phyloP scores from a whole-genome alignment of 2,888 invertebrate genomes.

The Drosophila gaucha region DNA sequence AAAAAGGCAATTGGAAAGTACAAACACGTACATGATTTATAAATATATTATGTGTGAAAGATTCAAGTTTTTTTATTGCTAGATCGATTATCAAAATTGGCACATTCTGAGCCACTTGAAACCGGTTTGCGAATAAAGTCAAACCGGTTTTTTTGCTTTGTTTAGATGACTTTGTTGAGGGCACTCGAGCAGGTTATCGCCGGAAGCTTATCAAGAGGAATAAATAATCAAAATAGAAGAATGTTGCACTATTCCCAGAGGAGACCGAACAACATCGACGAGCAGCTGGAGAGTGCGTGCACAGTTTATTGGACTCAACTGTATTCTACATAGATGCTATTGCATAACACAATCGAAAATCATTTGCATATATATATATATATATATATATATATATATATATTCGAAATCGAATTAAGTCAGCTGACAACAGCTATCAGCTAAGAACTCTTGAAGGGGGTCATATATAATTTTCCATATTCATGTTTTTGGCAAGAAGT shows the following conservation, averaged over 20 bases:
- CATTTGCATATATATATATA: neutral
- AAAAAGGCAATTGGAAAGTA: slow-evolving; percentile 17
- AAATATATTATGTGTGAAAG: slow-evolving; percentile 48
- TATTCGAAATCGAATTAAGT: neutral
- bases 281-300: slow-evolving; percentile 51
- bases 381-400: neutral
- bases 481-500: neutral
- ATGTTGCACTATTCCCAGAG: slow-evolving; percentile 21
- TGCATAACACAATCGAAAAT: slow-evolving; percentile 24
- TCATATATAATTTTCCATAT: slow-evolving; percentile 7
- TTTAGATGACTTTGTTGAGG: slow-evolving; percentile 40
- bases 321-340: slow-evolving; percentile 1
- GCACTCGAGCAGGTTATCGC: slow-evolving; percentile 66
- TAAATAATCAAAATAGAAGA: slow-evolving; percentile 7
- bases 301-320: slow-evolving; percentile 21
- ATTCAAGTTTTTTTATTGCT: slow-evolving; percentile 53
- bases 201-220: slow-evolving; percentile 20
- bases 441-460: neutral
- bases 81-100: slow-evolving; percentile 64
- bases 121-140: slow-evolving; percentile 43
- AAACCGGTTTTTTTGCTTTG: slow-evolving; percentile 62
- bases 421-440: slow-evolving; percentile 45
- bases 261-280: slow-evolving; percentile 26
- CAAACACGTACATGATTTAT: slow-evolving; percentile 28
- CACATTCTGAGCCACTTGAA: slow-evolving; percentile 56